phyloP scores from a whole-genome alignment of 2,113 vertebrate genomes.

The Phylloscopus trochiloides region DNA sequence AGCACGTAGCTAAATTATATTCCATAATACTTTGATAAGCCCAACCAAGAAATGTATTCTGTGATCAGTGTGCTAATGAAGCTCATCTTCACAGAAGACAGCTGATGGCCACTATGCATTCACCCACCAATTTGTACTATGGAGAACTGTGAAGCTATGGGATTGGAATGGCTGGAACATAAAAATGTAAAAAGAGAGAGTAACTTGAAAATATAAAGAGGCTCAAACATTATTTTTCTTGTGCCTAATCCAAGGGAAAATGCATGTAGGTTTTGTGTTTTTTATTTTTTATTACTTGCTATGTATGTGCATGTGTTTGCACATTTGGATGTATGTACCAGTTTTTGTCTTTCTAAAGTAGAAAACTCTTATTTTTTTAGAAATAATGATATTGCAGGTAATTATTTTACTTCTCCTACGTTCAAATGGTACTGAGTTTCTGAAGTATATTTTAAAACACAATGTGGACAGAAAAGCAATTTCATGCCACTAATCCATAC shows the following conservation, averaged over 20 bases:
- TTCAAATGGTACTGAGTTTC: background rate
- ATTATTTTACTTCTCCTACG: background rate
- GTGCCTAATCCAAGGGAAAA: background rate
- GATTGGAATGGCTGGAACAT: background rate
- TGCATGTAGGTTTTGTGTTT: background rate
- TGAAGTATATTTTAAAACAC: background rate
- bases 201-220: background rate
- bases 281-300: background rate
- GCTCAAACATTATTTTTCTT: background rate
- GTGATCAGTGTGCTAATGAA: conserved; percentile 16
- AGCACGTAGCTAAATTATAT: background rate
- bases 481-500: background rate
- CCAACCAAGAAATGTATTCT: conserved; percentile 14
- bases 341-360: background rate
- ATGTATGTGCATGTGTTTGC: background rate
- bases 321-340: background rate
- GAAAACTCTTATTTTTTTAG: background rate
- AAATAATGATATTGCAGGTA: background rate
- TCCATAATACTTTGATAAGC: conserved; percentile 26
- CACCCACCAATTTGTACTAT: background rate
- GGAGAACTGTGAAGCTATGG: background rate
- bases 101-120: background rate
- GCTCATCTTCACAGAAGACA: background rate
- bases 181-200: background rate
- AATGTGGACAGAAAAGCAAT: background rate